A percentile compares a stretch with the other conserved stretches of the same genome.
phyloP scores from a whole-genome alignment of 2,888 invertebrate genomes.

The Drosophila helvetica region DNA sequence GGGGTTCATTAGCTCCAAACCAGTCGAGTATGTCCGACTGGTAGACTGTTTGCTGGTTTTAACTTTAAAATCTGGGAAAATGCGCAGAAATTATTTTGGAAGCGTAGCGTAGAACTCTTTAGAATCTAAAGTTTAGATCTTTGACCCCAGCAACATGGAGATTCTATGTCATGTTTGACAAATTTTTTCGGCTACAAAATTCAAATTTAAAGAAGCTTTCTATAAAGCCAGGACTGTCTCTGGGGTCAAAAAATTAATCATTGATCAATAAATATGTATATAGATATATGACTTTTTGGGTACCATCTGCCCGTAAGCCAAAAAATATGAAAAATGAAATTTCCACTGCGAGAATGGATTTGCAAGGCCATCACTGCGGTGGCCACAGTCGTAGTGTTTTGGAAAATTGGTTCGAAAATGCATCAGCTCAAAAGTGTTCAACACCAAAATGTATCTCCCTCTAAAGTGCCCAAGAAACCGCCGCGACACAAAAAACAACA shows the following conservation, averaged over 20 bases:
- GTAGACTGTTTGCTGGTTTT: neutral
- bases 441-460: neutral
- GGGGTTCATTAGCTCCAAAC: too few species aligned
- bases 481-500: constrained; percentile 38
- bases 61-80: neutral
- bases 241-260: neutral
- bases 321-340: neutral
- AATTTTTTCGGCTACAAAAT: neutral
- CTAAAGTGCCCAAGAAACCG: constrained; percentile 42
- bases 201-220: neutral
- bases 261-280: too few species aligned
- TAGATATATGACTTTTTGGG: neutral
- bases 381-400: neutral
- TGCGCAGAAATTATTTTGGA: neutral
- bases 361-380: neutral
- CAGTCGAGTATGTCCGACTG: too few species aligned
- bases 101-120: too few species aligned
- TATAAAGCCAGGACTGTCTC: neutral
- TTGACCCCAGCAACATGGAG: neutral
- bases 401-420: neutral
- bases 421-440: constrained; percentile 44
- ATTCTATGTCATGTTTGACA: neutral
- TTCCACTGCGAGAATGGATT: neutral
- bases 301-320: neutral
- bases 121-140: too few species aligned